phyloP scores from a whole-genome alignment of 2,113 vertebrate species.

The Bos javanicus region DNA sequence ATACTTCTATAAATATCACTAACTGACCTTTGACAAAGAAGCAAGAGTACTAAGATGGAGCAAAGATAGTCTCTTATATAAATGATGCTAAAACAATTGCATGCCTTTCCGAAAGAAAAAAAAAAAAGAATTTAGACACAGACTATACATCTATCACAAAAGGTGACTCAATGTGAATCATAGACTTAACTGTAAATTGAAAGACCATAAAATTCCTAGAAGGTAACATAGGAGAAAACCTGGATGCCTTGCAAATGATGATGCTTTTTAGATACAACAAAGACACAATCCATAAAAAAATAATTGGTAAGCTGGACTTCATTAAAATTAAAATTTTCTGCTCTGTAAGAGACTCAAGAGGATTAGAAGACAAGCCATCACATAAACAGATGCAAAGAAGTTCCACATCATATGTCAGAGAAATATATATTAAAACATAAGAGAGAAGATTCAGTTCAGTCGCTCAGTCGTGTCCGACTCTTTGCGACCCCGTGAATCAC shows the following conservation, averaged over 20 bases:
- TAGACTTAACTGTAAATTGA: not conserved
- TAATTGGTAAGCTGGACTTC: not conserved
- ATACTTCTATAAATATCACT: not conserved
- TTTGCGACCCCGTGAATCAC: fast-evolving
- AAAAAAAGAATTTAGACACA: not conserved
- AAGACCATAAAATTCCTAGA: not conserved
- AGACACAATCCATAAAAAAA: not conserved
- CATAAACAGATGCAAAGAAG: not conserved
- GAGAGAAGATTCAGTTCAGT: too few relatives aligned
- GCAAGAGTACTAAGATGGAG: not conserved
- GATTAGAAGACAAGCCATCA: not conserved
- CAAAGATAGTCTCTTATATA: not conserved
- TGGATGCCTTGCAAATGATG: not conserved
- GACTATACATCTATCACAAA: not conserved
- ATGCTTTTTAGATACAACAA: not conserved
- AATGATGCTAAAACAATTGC: not conserved
- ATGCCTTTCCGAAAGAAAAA: not conserved
- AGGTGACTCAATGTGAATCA: not conserved
- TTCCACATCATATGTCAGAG: not conserved
- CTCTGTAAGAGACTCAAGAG: not conserved
- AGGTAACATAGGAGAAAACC: not conserved
- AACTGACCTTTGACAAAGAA: not conserved
- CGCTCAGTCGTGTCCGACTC: fast-evolving
- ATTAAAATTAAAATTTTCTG: not conserved
- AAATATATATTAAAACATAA: not conserved